Base-by-base conservation (phyloP, 2,888 invertebrate species). In the Drosophila longiperda region DNA sequence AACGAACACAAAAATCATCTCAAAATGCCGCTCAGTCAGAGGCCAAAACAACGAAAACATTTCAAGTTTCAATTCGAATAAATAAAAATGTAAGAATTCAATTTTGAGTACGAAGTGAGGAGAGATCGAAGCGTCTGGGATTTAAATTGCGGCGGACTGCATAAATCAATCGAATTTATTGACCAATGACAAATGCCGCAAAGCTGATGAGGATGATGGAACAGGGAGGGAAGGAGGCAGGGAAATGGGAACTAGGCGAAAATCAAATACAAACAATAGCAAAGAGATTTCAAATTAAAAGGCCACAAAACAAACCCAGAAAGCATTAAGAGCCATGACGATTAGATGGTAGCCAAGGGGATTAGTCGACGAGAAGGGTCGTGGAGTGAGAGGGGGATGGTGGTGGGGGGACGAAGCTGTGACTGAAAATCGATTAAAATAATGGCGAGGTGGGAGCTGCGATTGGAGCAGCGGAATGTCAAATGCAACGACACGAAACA, bases 161-260 rank as follows among this genome's bases (percentile, higher is more conserved):
- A 78, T 88, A 91, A 91, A 91, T 91, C 90, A 91, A 90, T 89
- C 82, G 83, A 89, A 87, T 89, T 91, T 91, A 90, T 90, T 91
- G 87, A 81, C 90, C 89, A 91, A 81, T 87, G 90, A 91, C 83
- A 83, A 85, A 90, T 84, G 67, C 78, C 38, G 40, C 71, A 34
- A 68, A 77, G 63, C 53, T 58, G 61, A 77, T 40, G 73, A 38
- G 45, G 59, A 52, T 29, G 75, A 53, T 54, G 49, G 4, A 29
- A 49, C 9, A 29, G 29, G 29, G 29, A 6, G 29, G 29, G 29
- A 29, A 0, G 1, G 1, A 29, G 29, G 29, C 17, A 38, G 15
- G 38, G 48, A 65, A 29, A n/a, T 48, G 49, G 45, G 32, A 52
- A 34, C 60, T 80, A 73, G 73, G 78, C 78, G 72, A 73, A 82